phyloP scores from a whole-genome alignment of 2,888 invertebrate genomes.

The Tortrix viridana region DNA sequence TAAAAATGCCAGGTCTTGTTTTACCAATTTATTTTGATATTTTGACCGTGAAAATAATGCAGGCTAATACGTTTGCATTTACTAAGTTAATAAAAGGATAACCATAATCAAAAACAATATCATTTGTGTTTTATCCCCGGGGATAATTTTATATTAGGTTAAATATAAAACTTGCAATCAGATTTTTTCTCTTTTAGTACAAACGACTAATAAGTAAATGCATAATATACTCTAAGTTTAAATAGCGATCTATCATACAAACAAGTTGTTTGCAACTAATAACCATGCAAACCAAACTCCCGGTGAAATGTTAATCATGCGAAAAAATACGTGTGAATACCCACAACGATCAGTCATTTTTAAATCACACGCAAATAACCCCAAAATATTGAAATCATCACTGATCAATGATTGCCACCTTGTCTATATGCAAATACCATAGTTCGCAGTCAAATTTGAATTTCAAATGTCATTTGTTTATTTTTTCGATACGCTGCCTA shows the following conservation, averaged over 20 bases:
- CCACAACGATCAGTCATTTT: constrained; percentile 50
- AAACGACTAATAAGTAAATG: constrained; percentile 1
- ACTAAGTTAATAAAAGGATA: too few relatives aligned
- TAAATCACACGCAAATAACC: constrained; percentile 52
- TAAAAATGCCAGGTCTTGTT: too few relatives aligned
- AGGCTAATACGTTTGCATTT: too few relatives aligned
- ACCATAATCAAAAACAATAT: too few relatives aligned
- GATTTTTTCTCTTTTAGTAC: not conserved
- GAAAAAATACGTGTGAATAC: constrained; percentile 51
- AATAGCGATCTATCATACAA: too few relatives aligned
- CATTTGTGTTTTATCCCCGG: too few relatives aligned
- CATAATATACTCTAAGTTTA: too few relatives aligned
- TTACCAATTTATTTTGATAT: too few relatives aligned
- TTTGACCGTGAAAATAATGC: too few relatives aligned
- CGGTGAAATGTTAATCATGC: constrained; percentile 15
- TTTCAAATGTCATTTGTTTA: constrained; percentile 76
- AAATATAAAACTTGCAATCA: too few relatives aligned
- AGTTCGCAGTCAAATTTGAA: constrained; percentile 73
- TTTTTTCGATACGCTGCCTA: constrained; percentile 71
- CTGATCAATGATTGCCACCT: constrained; percentile 71
- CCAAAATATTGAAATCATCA: constrained; percentile 65
- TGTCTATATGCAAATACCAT: constrained; percentile 79
- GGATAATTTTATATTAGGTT: too few relatives aligned
- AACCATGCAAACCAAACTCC: not conserved
- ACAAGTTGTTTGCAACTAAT: too few relatives aligned